Evolutionary conservation across 2,113 vertebrate species (phyloP), one percentile per base, ranked within the genome.

Genomic region (Oxygymnocypris stewartii): DNA sequence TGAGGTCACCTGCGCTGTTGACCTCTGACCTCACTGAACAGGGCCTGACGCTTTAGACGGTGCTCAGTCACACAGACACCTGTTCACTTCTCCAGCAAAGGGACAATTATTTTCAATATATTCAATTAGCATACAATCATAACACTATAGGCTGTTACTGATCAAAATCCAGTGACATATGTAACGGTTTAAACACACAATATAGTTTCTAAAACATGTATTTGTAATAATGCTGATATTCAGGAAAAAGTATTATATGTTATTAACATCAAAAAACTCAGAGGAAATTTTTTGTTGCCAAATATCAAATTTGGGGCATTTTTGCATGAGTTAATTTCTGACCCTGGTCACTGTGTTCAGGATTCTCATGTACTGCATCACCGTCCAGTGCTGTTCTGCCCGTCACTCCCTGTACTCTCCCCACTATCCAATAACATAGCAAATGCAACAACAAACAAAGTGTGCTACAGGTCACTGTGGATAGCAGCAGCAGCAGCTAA

Each of bases 11-110:
- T 13, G 37, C 13, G 69, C 25, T 71, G 6, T 16, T 87, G 75
- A 84, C 75, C 82, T 79, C 51, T 87, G 82, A 71, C 61, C 75
- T 10, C 25, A 28, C 28, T 31, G 28, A 31, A 31, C 28, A n/a
- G 20, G 10, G 12, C 31, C 9, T 16, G 65, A 71, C 31, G 25
- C 44, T 20, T 35, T 10, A 10, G 14, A 20, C 1, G 69, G 18
- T 73, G 69, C 7, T 23, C 37, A 73, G 28, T 31, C 28, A 31
- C 28, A 31, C 28, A 31, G 49, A 16, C 51, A 54, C 1, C 7
- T 2, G 18, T 20, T 23, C 20, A 57, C 54, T 57, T 57, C 2
- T 57, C 54, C 54, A 57, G 18, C 18, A 20, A 23, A 57, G 57
- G 20, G 7, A n/a, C 51, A 3, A 0, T 23, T 23, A 12, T 57